These are phyloP conservation scores for Gavia stellata DNA, from an alignment of 2,113 vertebrate species.

Conservation along the genomic window DNA sequence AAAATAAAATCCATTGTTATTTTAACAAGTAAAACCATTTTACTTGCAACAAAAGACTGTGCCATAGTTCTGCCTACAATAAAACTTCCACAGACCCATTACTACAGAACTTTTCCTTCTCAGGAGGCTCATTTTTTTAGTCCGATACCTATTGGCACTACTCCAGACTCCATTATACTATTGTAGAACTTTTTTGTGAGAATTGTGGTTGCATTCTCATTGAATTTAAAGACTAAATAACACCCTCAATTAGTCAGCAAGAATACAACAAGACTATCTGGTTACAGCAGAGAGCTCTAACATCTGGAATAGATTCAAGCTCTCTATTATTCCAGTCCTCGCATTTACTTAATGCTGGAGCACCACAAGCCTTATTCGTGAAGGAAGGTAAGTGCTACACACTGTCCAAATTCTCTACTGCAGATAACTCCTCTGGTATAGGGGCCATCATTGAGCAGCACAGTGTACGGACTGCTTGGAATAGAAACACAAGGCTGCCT, in stretches of 20 bases:
- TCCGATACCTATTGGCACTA: neutral
- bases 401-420: neutral
- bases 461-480: neutral
- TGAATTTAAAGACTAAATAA: neutral
- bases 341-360: neutral
- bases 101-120: neutral
- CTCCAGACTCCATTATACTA: neutral
- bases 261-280: neutral
- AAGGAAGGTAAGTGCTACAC: neutral
- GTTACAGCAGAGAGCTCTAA: neutral
- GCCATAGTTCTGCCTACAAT: neutral
- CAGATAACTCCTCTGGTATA: neutral
- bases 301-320: neutral
- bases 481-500: neutral
- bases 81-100: neutral
- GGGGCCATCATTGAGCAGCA: neutral
- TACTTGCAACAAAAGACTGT: neutral
- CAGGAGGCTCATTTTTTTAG: neutral
- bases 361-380: neutral
- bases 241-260: slow-evolving; percentile 14
- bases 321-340: neutral
- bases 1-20: neutral
- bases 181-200: neutral
- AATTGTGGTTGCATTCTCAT: neutral
- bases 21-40: neutral